Conservation (phyloP, 2,888 invertebrate species). For the Cheiracanthium punctorium region DNA sequence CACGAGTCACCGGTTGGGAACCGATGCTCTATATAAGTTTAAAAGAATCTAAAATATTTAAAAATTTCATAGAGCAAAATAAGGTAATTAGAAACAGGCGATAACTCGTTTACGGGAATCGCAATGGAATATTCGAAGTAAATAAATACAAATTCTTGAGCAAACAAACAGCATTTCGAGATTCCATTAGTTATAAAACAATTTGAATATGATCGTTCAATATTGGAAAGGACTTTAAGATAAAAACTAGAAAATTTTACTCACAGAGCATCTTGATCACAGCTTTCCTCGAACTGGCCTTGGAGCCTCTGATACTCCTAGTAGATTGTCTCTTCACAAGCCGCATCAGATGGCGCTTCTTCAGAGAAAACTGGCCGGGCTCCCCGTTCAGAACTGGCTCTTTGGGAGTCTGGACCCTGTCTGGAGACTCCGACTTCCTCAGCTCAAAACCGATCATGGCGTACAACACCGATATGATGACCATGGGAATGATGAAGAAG, state of each 20-base stretch:
- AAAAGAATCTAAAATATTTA: too few species aligned
- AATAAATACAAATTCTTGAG: too few species aligned
- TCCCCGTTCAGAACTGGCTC: constrained; percentile 17
- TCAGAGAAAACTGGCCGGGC: constrained; percentile 40
- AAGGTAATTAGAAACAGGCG: too few species aligned
- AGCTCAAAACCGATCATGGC: constrained; percentile 75
- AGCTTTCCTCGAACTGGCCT: constrained; percentile 69
- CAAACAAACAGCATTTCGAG: too few species aligned
- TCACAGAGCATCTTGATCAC: constrained; percentile 81
- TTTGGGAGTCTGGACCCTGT: neutral
- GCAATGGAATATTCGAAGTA: too few species aligned
- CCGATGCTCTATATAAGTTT: too few species aligned
- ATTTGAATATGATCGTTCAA: too few species aligned
- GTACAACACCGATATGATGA: constrained; percentile 87
- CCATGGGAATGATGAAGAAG: constrained; percentile 90
- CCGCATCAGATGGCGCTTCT: constrained; percentile 33
- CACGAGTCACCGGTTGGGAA: too few species aligned
- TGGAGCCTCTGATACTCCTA: constrained; percentile 26
- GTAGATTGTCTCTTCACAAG: constrained; percentile 45
- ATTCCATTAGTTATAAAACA: too few species aligned
- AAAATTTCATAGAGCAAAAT: too few species aligned
- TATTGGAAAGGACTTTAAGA: too few species aligned
- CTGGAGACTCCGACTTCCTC: constrained; percentile 47
- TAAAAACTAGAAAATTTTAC: constrained; percentile 73
- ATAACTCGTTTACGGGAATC: too few species aligned